phyloP scores from a whole-genome alignment of 2,113 vertebrate species.

The Platichthys stellatus region DNA sequence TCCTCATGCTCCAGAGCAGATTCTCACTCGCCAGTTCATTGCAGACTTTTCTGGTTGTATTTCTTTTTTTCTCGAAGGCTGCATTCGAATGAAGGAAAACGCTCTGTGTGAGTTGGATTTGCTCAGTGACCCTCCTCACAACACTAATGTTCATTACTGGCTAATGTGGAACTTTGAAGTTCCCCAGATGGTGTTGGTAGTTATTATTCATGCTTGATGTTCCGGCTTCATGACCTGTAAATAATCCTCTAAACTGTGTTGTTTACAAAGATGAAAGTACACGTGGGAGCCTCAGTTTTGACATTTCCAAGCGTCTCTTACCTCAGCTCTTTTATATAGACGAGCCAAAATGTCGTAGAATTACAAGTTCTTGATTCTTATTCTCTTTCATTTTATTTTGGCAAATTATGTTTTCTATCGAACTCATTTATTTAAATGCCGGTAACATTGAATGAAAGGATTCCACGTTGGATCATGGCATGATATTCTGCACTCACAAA shows the following conservation, averaged over 20 bases:
- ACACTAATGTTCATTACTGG: slow-evolving; percentile 79
- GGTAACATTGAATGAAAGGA: slow-evolving; percentile 35
- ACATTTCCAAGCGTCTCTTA: slow-evolving; percentile 40
- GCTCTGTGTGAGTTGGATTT: slow-evolving; percentile 59
- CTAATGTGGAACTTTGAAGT: slow-evolving; percentile 85
- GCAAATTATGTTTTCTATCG: slow-evolving; percentile 19
- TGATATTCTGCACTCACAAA: slow-evolving; percentile 37
- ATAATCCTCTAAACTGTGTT: slow-evolving; percentile 80
- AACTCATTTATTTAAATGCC: slow-evolving; percentile 16
- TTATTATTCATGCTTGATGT: slow-evolving; percentile 82
- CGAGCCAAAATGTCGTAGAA: not conserved
- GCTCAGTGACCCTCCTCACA: slow-evolving; percentile 75
- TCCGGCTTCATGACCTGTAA: slow-evolving; percentile 81
- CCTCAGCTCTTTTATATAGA: slow-evolving; percentile 30
- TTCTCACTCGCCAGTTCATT: slow-evolving; percentile 59
- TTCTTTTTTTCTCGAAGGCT: slow-evolving; percentile 31
- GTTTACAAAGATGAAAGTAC: slow-evolving; percentile 80
- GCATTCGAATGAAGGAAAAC: slow-evolving; percentile 42
- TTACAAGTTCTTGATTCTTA: not conserved
- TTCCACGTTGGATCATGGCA: slow-evolving; percentile 9
- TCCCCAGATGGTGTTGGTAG: slow-evolving; percentile 76
- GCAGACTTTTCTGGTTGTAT: slow-evolving; percentile 45
- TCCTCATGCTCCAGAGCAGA: slow-evolving; percentile 26
- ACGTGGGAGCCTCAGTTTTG: slow-evolving; percentile 68
- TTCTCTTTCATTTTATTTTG: not conserved